Evolutionary conservation across 2,113 vertebrate genomes (phyloP), one percentile per base, ranked within the genome.

Genomic region (Corythornis cristatus): DNA sequence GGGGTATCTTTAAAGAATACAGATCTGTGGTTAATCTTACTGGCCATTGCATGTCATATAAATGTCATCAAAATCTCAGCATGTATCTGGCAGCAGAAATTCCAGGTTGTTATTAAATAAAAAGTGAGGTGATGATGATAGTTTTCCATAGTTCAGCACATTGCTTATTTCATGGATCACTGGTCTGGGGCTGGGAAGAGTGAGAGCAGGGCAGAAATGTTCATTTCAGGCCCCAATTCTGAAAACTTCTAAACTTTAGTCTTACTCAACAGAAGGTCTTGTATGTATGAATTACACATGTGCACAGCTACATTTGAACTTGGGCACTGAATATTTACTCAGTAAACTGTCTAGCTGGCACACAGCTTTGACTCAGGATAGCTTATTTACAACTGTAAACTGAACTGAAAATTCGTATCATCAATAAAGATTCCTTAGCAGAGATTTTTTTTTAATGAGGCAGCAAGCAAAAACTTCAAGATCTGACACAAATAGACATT

Each of bases 1-100:
- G 8, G 70, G 45, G 71, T n/a, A 60, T 67, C 80, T 91, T 93
- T 80, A 94, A 90, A 83, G 67, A 92, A 86, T 61, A 67, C 20
- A 76, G 93, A 95, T 79, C 67, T 89, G 85, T 65, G 80, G 90
- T 95, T 91, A 93, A 89, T 90, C 88, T 95, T 56, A 37, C 74
- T 89, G 75, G 40, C 74, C 53, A 9, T 14, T 89, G 57, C 46
- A 33, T 20, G 33, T 81, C 89, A 75, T 37, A 80, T 67, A 74
- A 84, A 88, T 71, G 76, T 43, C 76, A 88, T 79, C 75, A 88
- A 93, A 95, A 90, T 28, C 83, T 81, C 83, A 86, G 90, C 91
- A 60, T 35, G 20, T 16, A 70, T 78, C 81, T 93, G 61, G 68
- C 88, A 95, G 46, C 50, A 78, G 94, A 96, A 92, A 74, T 70